phyloP scores from a whole-genome alignment of 1,140 invertebrate species.

The Drosophila prosaltans region DNA sequence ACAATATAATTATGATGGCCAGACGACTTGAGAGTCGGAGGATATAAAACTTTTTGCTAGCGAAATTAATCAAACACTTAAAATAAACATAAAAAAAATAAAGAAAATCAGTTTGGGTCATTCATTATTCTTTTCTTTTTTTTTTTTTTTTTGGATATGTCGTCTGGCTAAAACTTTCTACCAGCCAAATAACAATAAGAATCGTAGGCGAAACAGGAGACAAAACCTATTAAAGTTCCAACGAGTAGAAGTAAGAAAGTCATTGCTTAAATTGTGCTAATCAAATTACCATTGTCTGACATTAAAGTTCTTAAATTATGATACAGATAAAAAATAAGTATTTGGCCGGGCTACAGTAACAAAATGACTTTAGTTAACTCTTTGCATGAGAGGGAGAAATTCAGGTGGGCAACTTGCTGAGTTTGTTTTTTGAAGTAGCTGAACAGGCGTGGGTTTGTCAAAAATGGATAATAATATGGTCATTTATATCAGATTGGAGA shows the following conservation, averaged over 20 bases:
- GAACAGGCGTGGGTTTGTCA: neutral
- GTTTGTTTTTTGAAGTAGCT: neutral
- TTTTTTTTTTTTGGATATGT: slow-evolving; percentile 2
- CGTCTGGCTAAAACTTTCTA: slow-evolving; percentile 37
- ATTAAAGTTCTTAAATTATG: slow-evolving; percentile 6
- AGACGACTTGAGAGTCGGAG: slow-evolving; percentile 32
- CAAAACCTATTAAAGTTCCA: slow-evolving; percentile 17
- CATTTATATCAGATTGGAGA: too few relatives aligned
- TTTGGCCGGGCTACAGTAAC: neutral
- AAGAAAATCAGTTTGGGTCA: slow-evolving; percentile 43
- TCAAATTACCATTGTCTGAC: slow-evolving; percentile 50
- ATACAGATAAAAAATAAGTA: neutral
- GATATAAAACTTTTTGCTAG: slow-evolving; percentile 50
- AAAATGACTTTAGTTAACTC: neutral
- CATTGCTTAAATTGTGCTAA: slow-evolving; percentile 28
- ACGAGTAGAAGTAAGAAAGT: slow-evolving; percentile 24
- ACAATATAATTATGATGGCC: slow-evolving; percentile 68
- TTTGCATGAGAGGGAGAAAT: neutral
- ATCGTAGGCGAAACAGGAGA: slow-evolving; percentile 33
- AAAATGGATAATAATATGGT: neutral
- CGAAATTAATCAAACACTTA: slow-evolving; percentile 65
- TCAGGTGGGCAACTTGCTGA: neutral
- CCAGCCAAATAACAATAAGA: slow-evolving; percentile 11
- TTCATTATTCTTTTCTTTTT: slow-evolving; percentile 49
- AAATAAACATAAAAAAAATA: slow-evolving; percentile 18